A percentile compares a stretch with the other conserved stretches of the same genome.
Evolutionary conservation across 2,797 vertebrate species (phyloP).

Genomic region (Xiphophorus birchmanni): DNA sequence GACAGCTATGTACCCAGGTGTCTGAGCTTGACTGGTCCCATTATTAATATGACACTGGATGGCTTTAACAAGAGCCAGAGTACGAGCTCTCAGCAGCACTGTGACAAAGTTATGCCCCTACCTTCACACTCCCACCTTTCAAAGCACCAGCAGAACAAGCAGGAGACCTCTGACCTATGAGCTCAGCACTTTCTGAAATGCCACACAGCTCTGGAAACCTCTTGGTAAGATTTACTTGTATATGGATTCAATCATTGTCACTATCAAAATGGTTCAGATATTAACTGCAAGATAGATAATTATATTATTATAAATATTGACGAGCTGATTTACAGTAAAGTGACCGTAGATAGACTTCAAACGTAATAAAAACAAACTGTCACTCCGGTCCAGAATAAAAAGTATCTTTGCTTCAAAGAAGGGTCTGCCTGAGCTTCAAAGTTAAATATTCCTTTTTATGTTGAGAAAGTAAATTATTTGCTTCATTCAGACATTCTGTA

Average conservation of each 20-base stretch:
- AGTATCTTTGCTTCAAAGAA: constrained; percentile 5
- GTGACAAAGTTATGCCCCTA: constrained; percentile 1
- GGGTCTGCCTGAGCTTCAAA: neutral
- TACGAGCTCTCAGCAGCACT: constrained; percentile 16
- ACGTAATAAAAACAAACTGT: constrained; percentile 18
- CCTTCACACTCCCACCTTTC: constrained; percentile 1
- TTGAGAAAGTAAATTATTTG: neutral
- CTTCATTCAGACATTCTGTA: neutral
- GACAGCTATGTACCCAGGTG: constrained; percentile 69
- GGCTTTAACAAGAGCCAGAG: constrained; percentile 55
- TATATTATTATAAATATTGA: constrained; percentile 42
- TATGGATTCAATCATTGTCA: constrained; percentile 66
- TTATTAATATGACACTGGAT: constrained; percentile 50
- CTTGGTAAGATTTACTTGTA: constrained; percentile 55
- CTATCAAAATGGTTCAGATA: neutral
- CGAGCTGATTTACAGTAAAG: constrained; percentile 47
- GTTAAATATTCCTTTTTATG: neutral
- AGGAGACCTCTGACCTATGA: constrained; percentile 57
- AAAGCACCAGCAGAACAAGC: constrained; percentile 27
- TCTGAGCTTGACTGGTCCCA: constrained; percentile 50
- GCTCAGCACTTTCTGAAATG: constrained; percentile 56
- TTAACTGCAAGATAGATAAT: neutral
- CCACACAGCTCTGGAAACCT: constrained; percentile 61
- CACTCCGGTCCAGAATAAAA: constrained; percentile 10
- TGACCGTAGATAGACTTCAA: constrained; percentile 25